Evolutionary conservation across 2,888 invertebrate species (phyloP).

Genomic region (Dusona sp.): DNA sequence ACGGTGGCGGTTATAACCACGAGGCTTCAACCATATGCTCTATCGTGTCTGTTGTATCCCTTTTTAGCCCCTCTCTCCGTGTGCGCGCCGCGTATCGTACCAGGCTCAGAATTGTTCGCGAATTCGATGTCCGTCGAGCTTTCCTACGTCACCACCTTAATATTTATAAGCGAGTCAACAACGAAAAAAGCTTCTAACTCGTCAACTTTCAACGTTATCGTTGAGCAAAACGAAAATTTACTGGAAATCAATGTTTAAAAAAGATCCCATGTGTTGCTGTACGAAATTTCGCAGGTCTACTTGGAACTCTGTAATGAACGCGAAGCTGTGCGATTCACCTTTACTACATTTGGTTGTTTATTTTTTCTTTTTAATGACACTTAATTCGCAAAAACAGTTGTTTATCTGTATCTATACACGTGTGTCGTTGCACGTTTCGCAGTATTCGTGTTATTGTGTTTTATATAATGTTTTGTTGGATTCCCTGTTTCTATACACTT

Average conservation of each 20-base stretch:
- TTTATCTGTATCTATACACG: neutral
- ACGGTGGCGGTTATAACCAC: slow-evolving; percentile 53
- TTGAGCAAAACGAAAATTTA: neutral
- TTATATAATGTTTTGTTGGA: slow-evolving; percentile 5
- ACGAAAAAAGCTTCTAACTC: neutral
- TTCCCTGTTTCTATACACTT: neutral
- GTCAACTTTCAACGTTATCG: neutral
- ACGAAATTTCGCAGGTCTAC: neutral
- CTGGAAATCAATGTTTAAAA: neutral
- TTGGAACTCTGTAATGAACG: too few relatives aligned
- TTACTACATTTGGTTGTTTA: neutral
- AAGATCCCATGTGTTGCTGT: neutral
- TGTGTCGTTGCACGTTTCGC: slow-evolving; percentile 26
- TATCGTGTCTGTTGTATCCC: slow-evolving; percentile 14
- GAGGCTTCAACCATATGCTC: slow-evolving; percentile 63
- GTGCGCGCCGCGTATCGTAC: neutral
- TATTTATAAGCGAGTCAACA: neutral
- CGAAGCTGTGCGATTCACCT: neutral
- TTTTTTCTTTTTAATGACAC: neutral
- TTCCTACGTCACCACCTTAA: slow-evolving; percentile 5
- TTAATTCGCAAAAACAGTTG: neutral
- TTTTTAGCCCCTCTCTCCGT: slow-evolving; percentile 17
- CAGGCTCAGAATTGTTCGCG: slow-evolving; percentile 15
- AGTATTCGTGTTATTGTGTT: neutral
- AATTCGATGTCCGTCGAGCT: slow-evolving; percentile 5